Conservation (phyloP, 2,113 vertebrate genomes). For the Aptenodytes forsteri region DNA sequence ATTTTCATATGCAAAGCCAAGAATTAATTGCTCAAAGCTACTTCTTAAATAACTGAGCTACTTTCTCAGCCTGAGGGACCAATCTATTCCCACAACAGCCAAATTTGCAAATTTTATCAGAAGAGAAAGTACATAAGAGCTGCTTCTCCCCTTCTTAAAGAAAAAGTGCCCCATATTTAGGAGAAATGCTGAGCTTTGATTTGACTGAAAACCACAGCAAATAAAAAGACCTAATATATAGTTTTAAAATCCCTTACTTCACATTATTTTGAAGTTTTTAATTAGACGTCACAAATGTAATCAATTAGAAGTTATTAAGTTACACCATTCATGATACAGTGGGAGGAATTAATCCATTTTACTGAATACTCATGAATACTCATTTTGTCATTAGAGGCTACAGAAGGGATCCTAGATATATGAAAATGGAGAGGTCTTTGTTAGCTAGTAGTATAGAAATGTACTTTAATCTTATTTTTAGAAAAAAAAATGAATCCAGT, state of each 20-base stretch:
- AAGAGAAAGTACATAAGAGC: not conserved
- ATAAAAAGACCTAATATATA: not conserved
- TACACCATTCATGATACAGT: not conserved
- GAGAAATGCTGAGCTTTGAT: not conserved
- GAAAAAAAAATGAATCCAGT: not conserved
- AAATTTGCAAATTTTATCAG: not conserved
- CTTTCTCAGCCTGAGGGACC: not conserved
- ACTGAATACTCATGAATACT: not conserved
- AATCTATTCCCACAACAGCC: not conserved
- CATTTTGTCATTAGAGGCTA: not conserved
- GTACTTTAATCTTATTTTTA: not conserved
- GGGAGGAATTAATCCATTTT: not conserved
- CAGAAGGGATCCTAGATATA: not conserved
- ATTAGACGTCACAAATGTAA: not conserved
- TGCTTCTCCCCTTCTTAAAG: not conserved
- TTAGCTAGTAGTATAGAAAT: not conserved
- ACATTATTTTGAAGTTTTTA: not conserved
- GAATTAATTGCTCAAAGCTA: constrained; percentile 7
- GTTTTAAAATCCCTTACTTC: not conserved
- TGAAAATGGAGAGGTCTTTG: not conserved
- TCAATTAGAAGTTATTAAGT: not conserved
- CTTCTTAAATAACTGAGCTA: constrained; percentile 15
- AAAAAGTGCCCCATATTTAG: not conserved
- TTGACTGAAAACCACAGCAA: not conserved
- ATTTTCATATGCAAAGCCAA: not conserved